Percentiles rank a stretch among this genome's conserved stretches.
phyloP scores from a whole-genome alignment of 2,888 invertebrate species.

The Drosophila hawaiiensis region DNA sequence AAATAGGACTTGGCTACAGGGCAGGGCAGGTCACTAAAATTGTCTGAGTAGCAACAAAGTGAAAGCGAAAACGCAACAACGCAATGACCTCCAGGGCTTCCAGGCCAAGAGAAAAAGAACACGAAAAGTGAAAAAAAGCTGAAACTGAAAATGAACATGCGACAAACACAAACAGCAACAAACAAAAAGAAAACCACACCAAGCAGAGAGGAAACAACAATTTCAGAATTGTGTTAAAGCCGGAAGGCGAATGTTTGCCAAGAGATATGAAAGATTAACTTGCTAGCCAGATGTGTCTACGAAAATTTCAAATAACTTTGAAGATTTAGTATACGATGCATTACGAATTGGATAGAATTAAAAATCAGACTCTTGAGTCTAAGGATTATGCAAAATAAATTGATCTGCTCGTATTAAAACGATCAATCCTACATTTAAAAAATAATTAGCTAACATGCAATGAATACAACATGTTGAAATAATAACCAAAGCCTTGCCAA shows the following conservation, averaged over 20 bases:
- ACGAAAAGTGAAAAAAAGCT: slow-evolving; percentile 40
- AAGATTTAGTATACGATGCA: background rate
- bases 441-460: background rate
- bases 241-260: slow-evolving; percentile 5
- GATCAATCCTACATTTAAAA: background rate
- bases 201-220: slow-evolving; percentile 14
- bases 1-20: slow-evolving; percentile 4
- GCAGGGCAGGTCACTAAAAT: slow-evolving; percentile 58
- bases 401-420: background rate
- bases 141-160: slow-evolving; percentile 72
- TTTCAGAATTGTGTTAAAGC: slow-evolving; percentile 11
- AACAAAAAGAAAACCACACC: slow-evolving; percentile 6
- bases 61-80: slow-evolving; percentile 60
- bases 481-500: background rate
- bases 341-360: background rate
- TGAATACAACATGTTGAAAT: background rate
- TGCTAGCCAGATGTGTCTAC: background rate
- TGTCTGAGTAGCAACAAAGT: slow-evolving; percentile 63
- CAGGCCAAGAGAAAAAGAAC: slow-evolving; percentile 27
- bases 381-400: background rate
- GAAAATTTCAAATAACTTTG: background rate
- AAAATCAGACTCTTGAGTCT: background rate
- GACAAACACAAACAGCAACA: slow-evolving; percentile 22
- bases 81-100: slow-evolving; percentile 69
- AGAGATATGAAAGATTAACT: slow-evolving; percentile 1